Evolutionary conservation across 1,140 invertebrate genomes (phyloP).

Genomic region (Paraescarpia echinospica): DNA sequence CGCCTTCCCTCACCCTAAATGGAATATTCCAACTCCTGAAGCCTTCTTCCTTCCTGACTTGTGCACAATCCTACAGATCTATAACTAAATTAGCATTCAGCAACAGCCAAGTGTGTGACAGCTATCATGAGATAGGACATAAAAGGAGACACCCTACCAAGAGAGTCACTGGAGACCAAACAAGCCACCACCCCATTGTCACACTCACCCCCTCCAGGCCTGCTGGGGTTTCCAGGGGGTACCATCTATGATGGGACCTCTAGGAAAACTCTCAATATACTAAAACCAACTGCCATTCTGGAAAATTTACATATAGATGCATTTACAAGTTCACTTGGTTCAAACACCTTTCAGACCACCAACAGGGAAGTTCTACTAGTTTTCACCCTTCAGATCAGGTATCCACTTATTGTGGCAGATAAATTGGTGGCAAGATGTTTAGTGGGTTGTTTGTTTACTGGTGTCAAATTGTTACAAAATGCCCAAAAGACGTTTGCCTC

Average conservation of each 20-base stretch:
- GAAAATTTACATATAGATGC: background rate
- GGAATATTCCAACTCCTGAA: background rate
- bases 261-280: background rate
- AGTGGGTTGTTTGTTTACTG: background rate
- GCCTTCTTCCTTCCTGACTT: background rate
- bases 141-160: background rate
- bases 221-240: background rate
- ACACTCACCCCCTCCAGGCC: background rate
- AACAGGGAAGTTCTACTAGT: background rate
- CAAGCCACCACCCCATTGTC: background rate
- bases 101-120: background rate
- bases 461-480: background rate
- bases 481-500: too few species aligned
- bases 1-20: background rate
- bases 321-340: background rate
- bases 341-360: background rate
- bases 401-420: background rate
- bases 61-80: background rate
- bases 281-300: background rate
- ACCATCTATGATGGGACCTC: background rate
- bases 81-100: background rate
- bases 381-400: background rate
- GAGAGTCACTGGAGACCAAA: background rate
- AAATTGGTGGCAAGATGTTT: background rate
- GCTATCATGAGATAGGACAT: background rate